Conservation (phyloP, 2,113 vertebrate genomes). For the Emberiza fucata region DNA sequence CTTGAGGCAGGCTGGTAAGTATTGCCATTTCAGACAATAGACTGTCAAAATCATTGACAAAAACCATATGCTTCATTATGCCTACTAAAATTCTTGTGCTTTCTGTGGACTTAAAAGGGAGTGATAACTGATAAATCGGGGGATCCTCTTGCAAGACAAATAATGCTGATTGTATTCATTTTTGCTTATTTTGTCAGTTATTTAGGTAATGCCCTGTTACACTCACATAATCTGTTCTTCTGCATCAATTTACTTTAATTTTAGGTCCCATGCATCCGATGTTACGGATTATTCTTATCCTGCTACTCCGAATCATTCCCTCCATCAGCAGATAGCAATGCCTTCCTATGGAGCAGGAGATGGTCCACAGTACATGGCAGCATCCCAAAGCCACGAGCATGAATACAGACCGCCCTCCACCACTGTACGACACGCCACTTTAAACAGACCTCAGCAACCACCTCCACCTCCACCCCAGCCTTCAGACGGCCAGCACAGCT, state of each 20-base stretch:
- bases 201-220: not conserved
- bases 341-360: conserved; percentile 72
- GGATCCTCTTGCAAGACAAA: not conserved
- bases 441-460: conserved; percentile 89
- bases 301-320: conserved; percentile 88
- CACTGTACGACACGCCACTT: conserved; percentile 82
- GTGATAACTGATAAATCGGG: not conserved
- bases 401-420: conserved; percentile 83
- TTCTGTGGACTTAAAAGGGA: not conserved
- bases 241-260: conserved; percentile 27
- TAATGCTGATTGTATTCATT: not conserved
- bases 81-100: conserved; percentile 9
- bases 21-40: not conserved
- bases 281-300: conserved; percentile 87
- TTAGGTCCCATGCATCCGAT: conserved; percentile 86
- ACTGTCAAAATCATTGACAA: not conserved
- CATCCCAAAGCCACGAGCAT: conserved; percentile 77
- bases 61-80: not conserved
- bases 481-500: conserved; percentile 79
- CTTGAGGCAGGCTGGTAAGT: not conserved
- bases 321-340: conserved; percentile 80
- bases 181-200: not conserved
- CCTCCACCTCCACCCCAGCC: conserved; percentile 87
- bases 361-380: conserved; percentile 61
- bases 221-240: not conserved